phyloP scores from a whole-genome alignment of 2,888 invertebrate species.

The Ditula angustiorana region DNA sequence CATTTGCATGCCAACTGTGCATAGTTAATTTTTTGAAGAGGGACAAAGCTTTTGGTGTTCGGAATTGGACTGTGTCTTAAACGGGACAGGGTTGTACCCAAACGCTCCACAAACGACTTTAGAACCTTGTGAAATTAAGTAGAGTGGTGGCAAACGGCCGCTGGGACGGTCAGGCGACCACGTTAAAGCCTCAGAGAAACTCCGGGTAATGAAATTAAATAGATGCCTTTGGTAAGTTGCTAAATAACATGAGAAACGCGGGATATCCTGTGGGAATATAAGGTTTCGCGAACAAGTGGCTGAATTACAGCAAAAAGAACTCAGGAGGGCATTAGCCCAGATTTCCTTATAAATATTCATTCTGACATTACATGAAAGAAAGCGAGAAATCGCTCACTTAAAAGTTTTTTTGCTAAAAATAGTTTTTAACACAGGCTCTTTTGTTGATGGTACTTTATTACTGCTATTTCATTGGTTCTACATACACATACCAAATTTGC shows the following conservation, averaged over 20 bases:
- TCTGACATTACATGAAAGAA: no score
- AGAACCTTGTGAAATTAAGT: not conserved
- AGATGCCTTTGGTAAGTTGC: not conserved
- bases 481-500: no score
- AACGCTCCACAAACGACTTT: not conserved
- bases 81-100: not conserved
- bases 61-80: not conserved
- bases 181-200: not conserved
- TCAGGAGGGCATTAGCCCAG: no score
- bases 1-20: constrained; percentile 1
- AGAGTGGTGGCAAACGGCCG: not conserved
- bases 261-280: not conserved
- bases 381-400: no score
- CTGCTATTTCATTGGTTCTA: no score
- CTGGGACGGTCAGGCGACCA: not conserved
- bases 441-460: no score
- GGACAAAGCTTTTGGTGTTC: not conserved
- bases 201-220: not conserved
- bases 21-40: not conserved
- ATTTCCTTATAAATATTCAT: no score
- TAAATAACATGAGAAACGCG: not conserved
- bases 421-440: no score
- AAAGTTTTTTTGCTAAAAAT: no score
- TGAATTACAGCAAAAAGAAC: no score
- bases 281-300: not conserved